Evolutionary conservation across 2,888 invertebrate genomes (phyloP).

Genomic region (Stegophylla sp.): DNA sequence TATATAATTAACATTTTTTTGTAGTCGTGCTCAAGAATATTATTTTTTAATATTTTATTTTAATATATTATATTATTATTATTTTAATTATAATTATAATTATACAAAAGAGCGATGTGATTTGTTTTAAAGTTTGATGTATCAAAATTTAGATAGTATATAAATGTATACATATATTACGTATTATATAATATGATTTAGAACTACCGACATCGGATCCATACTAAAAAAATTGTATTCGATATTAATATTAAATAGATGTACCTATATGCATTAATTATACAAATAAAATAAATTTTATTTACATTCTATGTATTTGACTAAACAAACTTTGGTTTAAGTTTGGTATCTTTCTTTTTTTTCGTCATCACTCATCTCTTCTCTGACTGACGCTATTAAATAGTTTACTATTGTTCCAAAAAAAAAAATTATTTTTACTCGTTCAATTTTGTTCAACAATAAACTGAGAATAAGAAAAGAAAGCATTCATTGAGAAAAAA

Average conservation of each 20-base stretch:
- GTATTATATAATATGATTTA: constrained; percentile 5
- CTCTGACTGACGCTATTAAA: too few species aligned
- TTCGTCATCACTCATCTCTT: too few species aligned
- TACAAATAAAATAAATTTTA: constrained; percentile 22
- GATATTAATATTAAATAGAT: constrained; percentile 12
- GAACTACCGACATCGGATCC: constrained; percentile 14
- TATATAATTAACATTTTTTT: constrained; percentile 47
- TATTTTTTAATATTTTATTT: constrained; percentile 32
- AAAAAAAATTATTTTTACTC: too few species aligned
- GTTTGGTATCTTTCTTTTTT: too few species aligned
- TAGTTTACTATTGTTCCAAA: too few species aligned
- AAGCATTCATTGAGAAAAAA: too few species aligned
- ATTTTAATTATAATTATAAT: constrained; percentile 20
- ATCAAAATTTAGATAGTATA: constrained; percentile 8
- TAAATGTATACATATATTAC: background rate
- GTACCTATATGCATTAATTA: constrained; percentile 16
- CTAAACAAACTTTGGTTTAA: background rate
- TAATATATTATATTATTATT: constrained; percentile 8
- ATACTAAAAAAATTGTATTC: constrained; percentile 9
- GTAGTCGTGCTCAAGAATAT: constrained; percentile 54
- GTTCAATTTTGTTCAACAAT: too few species aligned
- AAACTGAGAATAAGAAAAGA: too few species aligned
- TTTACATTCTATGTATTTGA: background rate
- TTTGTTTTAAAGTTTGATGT: constrained; percentile 50
- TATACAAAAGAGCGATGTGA: constrained; percentile 21